Evolutionary conservation across 1,140 invertebrate genomes (phyloP), one percentile per base, ranked within the genome.

Genomic region (Brachystomella parvula): DNA sequence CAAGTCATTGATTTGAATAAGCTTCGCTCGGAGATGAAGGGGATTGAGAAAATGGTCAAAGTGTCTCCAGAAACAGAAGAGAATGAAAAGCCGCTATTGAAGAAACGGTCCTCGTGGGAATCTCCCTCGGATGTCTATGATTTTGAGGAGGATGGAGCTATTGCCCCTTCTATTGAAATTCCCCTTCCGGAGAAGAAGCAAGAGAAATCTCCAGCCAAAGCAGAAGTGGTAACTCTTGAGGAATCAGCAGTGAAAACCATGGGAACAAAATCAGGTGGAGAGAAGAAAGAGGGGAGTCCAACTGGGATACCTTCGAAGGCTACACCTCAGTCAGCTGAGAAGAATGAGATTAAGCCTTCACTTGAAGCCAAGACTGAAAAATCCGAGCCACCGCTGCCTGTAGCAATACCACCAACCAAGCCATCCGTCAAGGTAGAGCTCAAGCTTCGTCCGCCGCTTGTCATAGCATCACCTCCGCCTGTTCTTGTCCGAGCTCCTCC

Each of bases 1-100:
- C 67, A 68, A 65, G 71, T 69, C 21, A 90, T 89, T 73, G 89
- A 91, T 79, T 79, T 91, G 1, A 89, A 88, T 78, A 86, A 90
- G 79, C 90, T 91, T 65, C 79, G 89, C 69, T 89, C 87, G 0
- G 89, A 92, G 76, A 75, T 91, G 0, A 92, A 91, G 77, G 89
- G 89, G 26, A 84, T 90, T 31, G 83, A 83, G 61, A 85, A 85
- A 74, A 80, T 82, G 3, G 78, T 84, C 0, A 84, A 74, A 63
- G n/a, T 31, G 0, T 19, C 64, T 44, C n/a, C 58, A 1, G 44
- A 44, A 53, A 21, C 33, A 29, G 32, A 64, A 2, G 29, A 33
- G 3, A 24, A 32, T 2, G 31, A 35, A 53, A 28, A n/a, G n/a
- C 33, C 1, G 15, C 26, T 30, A 57, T 33, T n/a, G 19, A 24